Conservation (phyloP, 2,888 invertebrate genomes). For the Drosophila setosimentum region DNA sequence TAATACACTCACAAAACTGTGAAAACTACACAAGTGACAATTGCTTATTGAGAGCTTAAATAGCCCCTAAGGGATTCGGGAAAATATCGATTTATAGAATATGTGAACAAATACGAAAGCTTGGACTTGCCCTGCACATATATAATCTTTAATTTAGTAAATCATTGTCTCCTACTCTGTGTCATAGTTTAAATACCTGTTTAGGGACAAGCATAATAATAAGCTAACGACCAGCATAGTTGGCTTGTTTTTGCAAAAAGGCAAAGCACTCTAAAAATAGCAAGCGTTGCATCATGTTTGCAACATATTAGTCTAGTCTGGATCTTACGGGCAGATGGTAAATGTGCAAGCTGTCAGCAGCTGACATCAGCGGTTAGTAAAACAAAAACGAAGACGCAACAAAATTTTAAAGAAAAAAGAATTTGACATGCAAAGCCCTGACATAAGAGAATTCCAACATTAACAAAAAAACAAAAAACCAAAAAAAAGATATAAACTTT, state of each 20-base stretch:
- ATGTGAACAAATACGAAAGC: neutral
- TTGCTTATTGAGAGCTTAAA: conserved; percentile 23
- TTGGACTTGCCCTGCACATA: neutral
- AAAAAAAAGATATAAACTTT: conserved; percentile 20
- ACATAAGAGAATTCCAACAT: conserved; percentile 70
- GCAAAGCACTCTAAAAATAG: conserved; percentile 42
- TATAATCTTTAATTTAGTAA: neutral
- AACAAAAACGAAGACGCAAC: conserved; percentile 6
- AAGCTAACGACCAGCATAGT: conserved; percentile 16
- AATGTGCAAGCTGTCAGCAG: conserved; percentile 73
- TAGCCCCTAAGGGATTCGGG: neutral
- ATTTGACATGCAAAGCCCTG: conserved; percentile 49
- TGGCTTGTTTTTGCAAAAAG: conserved; percentile 28
- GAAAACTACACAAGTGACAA: conserved; percentile 5
- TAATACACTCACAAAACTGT: conserved; percentile 17
- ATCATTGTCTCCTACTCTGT: neutral
- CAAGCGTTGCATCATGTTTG: conserved; percentile 48
- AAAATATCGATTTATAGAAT: neutral
- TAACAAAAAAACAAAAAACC: too few species aligned
- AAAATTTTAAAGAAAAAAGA: conserved; percentile 7
- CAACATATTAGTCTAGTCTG: conserved; percentile 36
- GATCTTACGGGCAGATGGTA: conserved; percentile 43
- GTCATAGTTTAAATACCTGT: neutral
- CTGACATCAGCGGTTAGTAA: conserved; percentile 57
- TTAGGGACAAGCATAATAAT: conserved; percentile 16